Base-by-base conservation (phyloP, 2,113 vertebrate species). In the Gambusia affinis region DNA sequence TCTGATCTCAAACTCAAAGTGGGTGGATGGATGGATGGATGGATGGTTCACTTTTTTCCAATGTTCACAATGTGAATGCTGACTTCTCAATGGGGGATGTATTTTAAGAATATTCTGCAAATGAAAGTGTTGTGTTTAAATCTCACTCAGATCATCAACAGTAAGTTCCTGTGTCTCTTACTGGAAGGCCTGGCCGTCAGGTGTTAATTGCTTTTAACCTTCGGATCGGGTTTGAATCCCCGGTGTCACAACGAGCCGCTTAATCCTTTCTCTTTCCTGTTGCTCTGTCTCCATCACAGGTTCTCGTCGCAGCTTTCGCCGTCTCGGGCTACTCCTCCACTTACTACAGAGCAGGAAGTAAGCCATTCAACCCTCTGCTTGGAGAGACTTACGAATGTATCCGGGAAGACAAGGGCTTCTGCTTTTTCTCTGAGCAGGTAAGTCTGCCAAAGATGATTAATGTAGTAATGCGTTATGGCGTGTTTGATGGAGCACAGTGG, bases 301-400 rank as follows among this genome's bases (percentile, higher is more conserved):
- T 96, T 90, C 95, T 99, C 31, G 95, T 99, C 42, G 98, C 98
- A 87, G 97, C 98, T 74, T 99, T 99, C 93, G 98, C 97, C 80
- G 94, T 99, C 82, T 99, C 98, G 85, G 98, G 97, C 90, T 99
- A 99, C 86, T 96, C 98, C 72, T 97, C 97, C 88, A 99, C 98
- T 0, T 99, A 98, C 88, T 99, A 98, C 75, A 95, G 98, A 95
- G 97, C 98, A 87, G 98, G 98, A 95, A 99, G 97, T 92, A 99
- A 99, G 94, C 98, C 98, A 92, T 99, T 99, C 94, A 99, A 99
- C 90, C 98, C 98, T 33, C 91, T 99, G 68, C 98, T 99, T 5
- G 98, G 98, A 87, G 98, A 99, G 93, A 97, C 96, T 1, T 99
- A 98, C 0, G 98, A 99, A 94, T 98, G 97, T 94, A 96, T 99